A percentile compares a stretch with the other conserved stretches of the same genome.
phyloP scores from a whole-genome alignment of 2,797 vertebrate genomes.

The Chelonia mydas region DNA sequence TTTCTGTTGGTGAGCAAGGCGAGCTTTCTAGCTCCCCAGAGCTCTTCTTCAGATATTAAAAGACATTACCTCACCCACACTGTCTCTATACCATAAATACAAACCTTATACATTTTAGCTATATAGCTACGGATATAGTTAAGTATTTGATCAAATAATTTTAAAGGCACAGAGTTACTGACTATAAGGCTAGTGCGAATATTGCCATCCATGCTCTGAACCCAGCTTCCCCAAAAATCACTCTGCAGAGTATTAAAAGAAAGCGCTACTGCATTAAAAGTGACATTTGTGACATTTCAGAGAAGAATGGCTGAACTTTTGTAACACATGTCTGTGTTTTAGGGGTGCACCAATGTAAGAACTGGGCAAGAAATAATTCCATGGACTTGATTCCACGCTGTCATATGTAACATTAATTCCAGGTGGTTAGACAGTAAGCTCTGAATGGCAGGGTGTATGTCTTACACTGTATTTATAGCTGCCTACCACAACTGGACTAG shows the following conservation, averaged over 20 bases:
- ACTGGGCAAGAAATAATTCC: neutral
- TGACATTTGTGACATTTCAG: neutral
- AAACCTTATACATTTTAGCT: neutral
- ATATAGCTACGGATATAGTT: neutral
- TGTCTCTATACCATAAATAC: neutral
- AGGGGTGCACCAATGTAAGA: neutral
- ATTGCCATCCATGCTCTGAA: neutral
- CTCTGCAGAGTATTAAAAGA: neutral
- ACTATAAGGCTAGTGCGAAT: accelerated
- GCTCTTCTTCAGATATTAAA: neutral
- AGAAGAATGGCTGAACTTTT: neutral
- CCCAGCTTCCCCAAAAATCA: neutral
- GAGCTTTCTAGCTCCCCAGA: neutral
- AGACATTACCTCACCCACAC: neutral
- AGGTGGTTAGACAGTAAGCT: neutral
- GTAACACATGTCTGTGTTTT: neutral
- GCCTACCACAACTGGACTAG: neutral
- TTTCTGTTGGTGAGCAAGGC: neutral
- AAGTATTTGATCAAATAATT: neutral
- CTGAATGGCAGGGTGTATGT: neutral
- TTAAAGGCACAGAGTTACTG: neutral
- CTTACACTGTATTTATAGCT: neutral
- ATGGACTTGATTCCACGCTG: neutral
- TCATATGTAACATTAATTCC: neutral
- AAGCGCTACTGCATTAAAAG: neutral